Evolutionary conservation across 2,888 invertebrate genomes (phyloP), one percentile per base, ranked within the genome.

Genomic region (Nemotelus pantherinus): DNA sequence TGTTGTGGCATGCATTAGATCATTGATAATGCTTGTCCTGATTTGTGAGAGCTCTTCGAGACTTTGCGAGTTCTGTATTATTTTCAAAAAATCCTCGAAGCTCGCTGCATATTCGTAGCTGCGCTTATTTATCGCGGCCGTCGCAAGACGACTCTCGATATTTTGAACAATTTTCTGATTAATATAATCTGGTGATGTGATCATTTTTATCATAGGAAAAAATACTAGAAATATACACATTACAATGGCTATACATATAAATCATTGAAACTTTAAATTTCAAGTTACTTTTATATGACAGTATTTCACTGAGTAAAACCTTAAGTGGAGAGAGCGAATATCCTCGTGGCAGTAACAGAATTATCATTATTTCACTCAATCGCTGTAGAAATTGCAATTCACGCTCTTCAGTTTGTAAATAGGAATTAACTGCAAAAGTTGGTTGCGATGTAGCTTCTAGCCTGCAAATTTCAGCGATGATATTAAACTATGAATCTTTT

Each of bases 1-100:
- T 1, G 95, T 95, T 25, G 96, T 96, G 0, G 96, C 96, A 89
- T 97, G 95, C 94, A 97, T 95, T 82, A 97, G 93, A 89, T 96
- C 96, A 64, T 94, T 94, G 3, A 96, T 94, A 81, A 97, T 95
- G 83, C 94, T 95, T 83, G 87, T 94, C 90, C 94, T 91, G 85
- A 96, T 93, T 84, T 94, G 91, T 84, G 94, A 94, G 63, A 97
- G 89, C 81, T 94, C 93, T 85, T 95, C 95, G 79, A 95, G 88
- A 86, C 94, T 95, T 81, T 91, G 91, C 80, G 94, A 94, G 83
- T 90, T 92, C 82, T 93, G 93, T 77, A 97, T 95, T 83, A 95
- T 91, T 81, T 93, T 91, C 79, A 96, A 90, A 85, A 96, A 95
- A 82, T 96, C 95, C 85, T 97, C 96, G 84, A 95, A 96, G 70